phyloP scores from a whole-genome alignment of 2,888 invertebrate species.

The Zonitis immaculata region DNA sequence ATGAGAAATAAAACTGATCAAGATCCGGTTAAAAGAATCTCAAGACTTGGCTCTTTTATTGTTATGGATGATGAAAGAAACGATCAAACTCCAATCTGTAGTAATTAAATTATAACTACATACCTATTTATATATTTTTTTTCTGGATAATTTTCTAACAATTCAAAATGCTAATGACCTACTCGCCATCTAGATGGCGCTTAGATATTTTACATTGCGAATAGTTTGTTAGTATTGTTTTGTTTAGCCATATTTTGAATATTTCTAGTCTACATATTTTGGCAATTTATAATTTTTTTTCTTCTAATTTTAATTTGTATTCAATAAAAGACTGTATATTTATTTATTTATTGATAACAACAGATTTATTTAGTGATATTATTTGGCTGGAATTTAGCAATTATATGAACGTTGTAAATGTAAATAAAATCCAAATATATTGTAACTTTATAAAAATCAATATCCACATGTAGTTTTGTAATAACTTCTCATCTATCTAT shows the following conservation, averaged over 20 bases:
- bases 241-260: slow-evolving; percentile 10
- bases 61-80: slow-evolving; percentile 44
- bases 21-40: slow-evolving; percentile 48
- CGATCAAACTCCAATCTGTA: slow-evolving; percentile 8
- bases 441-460: slow-evolving; percentile 16
- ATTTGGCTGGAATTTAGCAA: slow-evolving; percentile 15
- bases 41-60: slow-evolving; percentile 53
- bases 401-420: slow-evolving; percentile 20
- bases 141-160: no score
- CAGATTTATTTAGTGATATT: slow-evolving; percentile 28
- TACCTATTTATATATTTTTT: neutral
- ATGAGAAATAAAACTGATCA: slow-evolving; percentile 27
- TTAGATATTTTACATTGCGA: no score
- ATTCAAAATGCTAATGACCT: no score
- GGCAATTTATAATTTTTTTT: slow-evolving; percentile 14
- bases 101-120: no score
- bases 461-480: slow-evolving; percentile 28
- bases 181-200: no score
- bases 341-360: slow-evolving; percentile 15
- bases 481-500: no score
- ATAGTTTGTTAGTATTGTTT: no score
- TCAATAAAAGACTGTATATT: slow-evolving; percentile 22
- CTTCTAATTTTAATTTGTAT: slow-evolving; percentile 7
- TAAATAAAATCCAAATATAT: slow-evolving; percentile 21
- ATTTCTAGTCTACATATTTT: slow-evolving; percentile 14